A percentile compares a stretch with the other conserved stretches of the same genome.
Evolutionary conservation across 2,888 invertebrate species (phyloP).

Genomic region (Siphlonurus alternatus): DNA sequence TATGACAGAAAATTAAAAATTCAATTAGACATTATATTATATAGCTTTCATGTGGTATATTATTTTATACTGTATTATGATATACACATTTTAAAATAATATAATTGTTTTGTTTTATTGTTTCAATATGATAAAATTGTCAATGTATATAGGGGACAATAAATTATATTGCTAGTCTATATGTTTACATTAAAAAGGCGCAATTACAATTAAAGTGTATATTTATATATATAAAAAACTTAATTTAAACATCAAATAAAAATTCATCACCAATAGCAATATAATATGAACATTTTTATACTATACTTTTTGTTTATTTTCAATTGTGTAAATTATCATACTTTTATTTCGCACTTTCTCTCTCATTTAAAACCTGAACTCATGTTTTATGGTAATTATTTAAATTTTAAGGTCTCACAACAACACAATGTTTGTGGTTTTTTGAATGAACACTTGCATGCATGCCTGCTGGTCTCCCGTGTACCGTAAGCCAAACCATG

Average conservation of each 20-base stretch:
- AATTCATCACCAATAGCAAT: not conserved
- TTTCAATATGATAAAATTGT: not conserved
- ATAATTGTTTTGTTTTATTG: no score
- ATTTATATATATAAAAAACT: not conserved
- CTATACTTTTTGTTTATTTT: not conserved
- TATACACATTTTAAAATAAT: no score
- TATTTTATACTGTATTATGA: no score
- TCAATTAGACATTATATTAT: no score
- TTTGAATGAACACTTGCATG: not conserved
- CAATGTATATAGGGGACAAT: not conserved
- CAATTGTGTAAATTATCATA: not conserved
- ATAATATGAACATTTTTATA: not conserved
- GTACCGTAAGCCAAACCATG: not conserved
- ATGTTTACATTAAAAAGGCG: not conserved
- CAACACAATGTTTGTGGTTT: not conserved
- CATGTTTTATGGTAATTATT: not conserved
- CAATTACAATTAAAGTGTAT: not conserved
- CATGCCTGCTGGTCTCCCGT: not conserved
- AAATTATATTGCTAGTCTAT: not conserved
- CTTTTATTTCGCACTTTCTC: not conserved
- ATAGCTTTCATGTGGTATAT: no score
- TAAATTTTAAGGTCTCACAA: not conserved
- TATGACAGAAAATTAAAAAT: no score
- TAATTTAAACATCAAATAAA: not conserved
- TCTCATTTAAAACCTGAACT: not conserved